Evolutionary conservation across 1,140 invertebrate genomes (phyloP), one percentile per base, ranked within the genome.

Genomic region (Muscidifurax raptorellus): DNA sequence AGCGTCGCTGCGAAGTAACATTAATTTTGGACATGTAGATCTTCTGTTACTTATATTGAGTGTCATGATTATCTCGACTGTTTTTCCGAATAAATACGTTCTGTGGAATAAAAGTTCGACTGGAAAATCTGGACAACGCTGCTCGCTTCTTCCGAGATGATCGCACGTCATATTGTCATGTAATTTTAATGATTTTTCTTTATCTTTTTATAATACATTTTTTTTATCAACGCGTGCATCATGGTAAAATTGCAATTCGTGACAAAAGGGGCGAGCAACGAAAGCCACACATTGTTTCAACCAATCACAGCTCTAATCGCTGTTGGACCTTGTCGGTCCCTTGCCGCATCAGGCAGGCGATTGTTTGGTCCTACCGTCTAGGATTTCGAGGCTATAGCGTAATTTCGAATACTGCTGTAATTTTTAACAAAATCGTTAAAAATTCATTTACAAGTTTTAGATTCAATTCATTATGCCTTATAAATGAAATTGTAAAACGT

Each of bases 281-380:
- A 52, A 40, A 10, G 83, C 71, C 77, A 92, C 90, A 91, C 92
- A 93, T 93, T 93, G 92, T 93, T 93, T 93, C 91, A 93, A 93
- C 92, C 92, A 93, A 93, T 93, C 92, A 93, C 92, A 93, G 92
- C 92, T 92, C 88, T 91, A 87, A 93, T 87, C 90, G 92, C 92
- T 93, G 92, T 93, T 93, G 92, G 92, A 93, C 92, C 92, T 90
- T 80, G 88, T 87, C 86, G 92, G 92, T 93, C 90, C 92, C 92
- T 93, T 93, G 92, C 92, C 90, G 84, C 86, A 67, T 18, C 89
- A 89, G 92, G 92, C 92, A 93, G 92, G 92, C 92, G 92, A 93
- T 93, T 93, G 92, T 93, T 93, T 93, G 92, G 92, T 92, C 92
- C 92, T 93, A 93, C 92, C 92, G 92, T 93, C 90, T 90, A 87